Evolutionary conservation across 2,797 vertebrate species (phyloP), one percentile per base, ranked within the genome.

Genomic region (Spinus olivaceus): DNA sequence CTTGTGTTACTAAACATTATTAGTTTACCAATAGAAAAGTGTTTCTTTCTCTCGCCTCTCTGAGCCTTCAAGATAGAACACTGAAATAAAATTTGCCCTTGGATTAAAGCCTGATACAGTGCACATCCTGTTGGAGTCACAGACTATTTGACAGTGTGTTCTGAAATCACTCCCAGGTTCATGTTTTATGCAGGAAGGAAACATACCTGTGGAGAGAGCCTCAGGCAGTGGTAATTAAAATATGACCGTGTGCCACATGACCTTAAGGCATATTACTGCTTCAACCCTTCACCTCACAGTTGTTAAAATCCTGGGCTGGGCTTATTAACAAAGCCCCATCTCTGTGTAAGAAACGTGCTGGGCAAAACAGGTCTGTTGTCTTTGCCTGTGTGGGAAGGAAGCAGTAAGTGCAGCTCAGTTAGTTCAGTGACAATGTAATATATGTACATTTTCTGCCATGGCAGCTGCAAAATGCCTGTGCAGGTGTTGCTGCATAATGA

Each of bases 161-260:
- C 87, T 95, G 86, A 95, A 97, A 96, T 93, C 91, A 83, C 92
- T 95, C 79, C 69, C n/a, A 65, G 91, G n/a, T 91, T 97, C 96
- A 97, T 97, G 96, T 97, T 97, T 98, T 97, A 97, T 97, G 96
- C 95, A 98, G 90, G 93, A 97, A 97, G 92, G 95, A 97, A 97
- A 96, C 92, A 90, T 97, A 98, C 97, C 97, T 97, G 96, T 95
- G 93, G 97, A 97, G 96, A 97, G 60, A 92, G 94, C 97, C 96
- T 87, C 72, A 78, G 96, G 97, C 91, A 93, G 69, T 57, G 79
- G 88, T 97, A 96, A 98, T 98, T 97, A 97, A 97, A 97, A 97
- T 97, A 95, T 84, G 97, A 96, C 92, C 10, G 4, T 77, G 88
- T 95, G 86, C 95, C 96, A 94, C 76, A 88, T 94, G 95, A 96